Percentiles rank a stretch among this genome's conserved stretches.
Conservation (phyloP, 2,113 vertebrate genomes). For the Cavia porcellus region DNA sequence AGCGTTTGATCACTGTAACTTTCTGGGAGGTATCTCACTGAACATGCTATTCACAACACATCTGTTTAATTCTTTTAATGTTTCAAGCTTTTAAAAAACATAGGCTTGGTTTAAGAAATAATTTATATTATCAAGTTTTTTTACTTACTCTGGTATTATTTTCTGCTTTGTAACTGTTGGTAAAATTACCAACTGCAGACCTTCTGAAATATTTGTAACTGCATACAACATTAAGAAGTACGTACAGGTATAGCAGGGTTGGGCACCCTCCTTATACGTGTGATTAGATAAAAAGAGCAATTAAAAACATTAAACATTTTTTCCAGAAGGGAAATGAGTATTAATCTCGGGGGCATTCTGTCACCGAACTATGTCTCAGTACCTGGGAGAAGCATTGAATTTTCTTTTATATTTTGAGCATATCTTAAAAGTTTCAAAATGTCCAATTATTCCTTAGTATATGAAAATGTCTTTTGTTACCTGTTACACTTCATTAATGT, state of each 20-base stretch:
- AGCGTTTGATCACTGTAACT: slow-evolving; percentile 53
- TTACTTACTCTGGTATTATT: background rate
- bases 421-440: background rate
- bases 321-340: background rate
- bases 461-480: background rate
- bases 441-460: background rate
- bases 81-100: background rate
- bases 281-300: background rate
- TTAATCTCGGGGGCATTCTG: background rate
- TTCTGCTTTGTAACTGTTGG: background rate
- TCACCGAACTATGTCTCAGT: background rate
- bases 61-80: slow-evolving; percentile 1
- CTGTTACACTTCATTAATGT: slow-evolving; percentile 6
- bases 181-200: background rate
- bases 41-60: background rate
- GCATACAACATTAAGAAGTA: background rate
- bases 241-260: background rate
- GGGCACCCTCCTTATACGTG: no score
- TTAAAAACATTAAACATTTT: background rate
- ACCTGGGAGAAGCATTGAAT: background rate
- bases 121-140: background rate
- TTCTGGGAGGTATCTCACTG: background rate
- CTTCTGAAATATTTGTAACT: background rate
- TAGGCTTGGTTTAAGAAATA: background rate
- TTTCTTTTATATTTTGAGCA: background rate